Evolutionary conservation across 2,888 invertebrate genomes (phyloP), one percentile per base, ranked within the genome.

Genomic region (Callyntrura sp.): DNA sequence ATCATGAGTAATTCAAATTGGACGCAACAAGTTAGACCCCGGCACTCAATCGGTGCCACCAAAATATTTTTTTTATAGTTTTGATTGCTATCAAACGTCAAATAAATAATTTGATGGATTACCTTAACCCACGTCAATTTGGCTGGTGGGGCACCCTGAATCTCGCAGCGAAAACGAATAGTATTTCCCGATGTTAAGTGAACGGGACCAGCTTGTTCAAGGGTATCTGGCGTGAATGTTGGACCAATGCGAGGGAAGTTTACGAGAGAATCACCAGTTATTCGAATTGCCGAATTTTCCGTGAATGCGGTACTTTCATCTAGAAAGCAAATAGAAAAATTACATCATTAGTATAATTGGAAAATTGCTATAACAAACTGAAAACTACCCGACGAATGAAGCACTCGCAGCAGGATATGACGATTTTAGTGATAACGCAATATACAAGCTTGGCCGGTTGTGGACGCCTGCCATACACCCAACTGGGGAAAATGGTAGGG

Each of bases 61-160:
- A 51, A 2, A n/a, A 51, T 5, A 14, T 51, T 2, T 51, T 51
- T 51, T 51, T 51, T 35, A 6, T 35, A 35, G 35, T 35, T 35
- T 43, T 35, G 35, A 43, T 68, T 20, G 35, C 17, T 68, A 35
- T 35, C 35, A 35, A 62, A 25, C n/a, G 35, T 35, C 35, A 35
- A 35, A 35, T 35, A 35, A 48, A 73, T 73, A 23, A 20, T 73
- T 73, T 73, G 45, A 73, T 48, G 48, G 25, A 51, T 79, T 87
- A 93, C 93, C 88, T 93, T 93, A 68, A 92, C 83, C 93, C 93
- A 93, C 5, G 90, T 92, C n/a, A 93, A 76, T 90, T 91, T 93
- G 1, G 93, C 85, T 60, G 91, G 87, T 43, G 92, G 91, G 25
- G 68, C 62, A 62, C 93, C 92, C 82, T 91, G 91, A 73, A 92